phyloP scores from a whole-genome alignment of 2,113 vertebrate genomes.

The Pan troglodytes region DNA sequence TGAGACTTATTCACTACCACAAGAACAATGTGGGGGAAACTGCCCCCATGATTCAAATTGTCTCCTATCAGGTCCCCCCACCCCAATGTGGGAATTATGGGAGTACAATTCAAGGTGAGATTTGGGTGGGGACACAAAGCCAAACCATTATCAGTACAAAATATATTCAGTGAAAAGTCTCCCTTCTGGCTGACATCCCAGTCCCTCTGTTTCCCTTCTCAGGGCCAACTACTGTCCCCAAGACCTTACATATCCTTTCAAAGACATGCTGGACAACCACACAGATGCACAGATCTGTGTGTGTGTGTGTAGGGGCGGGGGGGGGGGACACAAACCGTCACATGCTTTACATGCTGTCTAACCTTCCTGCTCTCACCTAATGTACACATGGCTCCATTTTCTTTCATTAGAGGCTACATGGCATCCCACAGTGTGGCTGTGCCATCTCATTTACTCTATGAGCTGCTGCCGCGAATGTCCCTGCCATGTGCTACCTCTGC shows the following conservation, averaged over 20 bases:
- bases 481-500: neutral
- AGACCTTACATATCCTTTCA: neutral
- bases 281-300: neutral
- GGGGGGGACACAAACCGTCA: neutral
- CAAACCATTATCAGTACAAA: neutral
- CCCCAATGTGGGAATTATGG: too few species aligned
- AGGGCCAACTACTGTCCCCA: neutral
- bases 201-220: neutral
- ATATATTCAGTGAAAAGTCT: neutral
- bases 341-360: too few species aligned
- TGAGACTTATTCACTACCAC: too few species aligned
- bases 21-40: too few species aligned
- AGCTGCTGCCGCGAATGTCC: neutral
- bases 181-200: neutral
- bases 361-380: neutral
- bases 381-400: fast-evolving
- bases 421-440: fast-evolving
- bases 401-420: neutral
- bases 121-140: too few species aligned
- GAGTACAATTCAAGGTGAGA: too few species aligned
- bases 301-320: neutral
- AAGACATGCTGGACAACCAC: neutral
- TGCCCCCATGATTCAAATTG: too few species aligned
- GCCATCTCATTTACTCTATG: neutral
- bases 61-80: too few species aligned